These are phyloP conservation scores for Epiperipatus broadwayi DNA, from an alignment of 2,888 invertebrate species.

Conservation along the genomic window DNA sequence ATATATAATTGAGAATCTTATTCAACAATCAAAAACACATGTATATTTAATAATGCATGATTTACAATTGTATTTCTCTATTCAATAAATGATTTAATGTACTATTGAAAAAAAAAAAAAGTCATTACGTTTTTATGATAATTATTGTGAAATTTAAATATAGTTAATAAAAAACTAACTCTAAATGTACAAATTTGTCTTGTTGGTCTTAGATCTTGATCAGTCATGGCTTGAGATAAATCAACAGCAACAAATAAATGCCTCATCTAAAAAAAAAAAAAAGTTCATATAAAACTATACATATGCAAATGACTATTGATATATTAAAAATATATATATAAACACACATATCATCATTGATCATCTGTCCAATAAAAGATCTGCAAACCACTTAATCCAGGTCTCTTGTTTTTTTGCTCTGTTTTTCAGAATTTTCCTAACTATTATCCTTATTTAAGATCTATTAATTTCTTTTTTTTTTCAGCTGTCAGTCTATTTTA, in stretches of 20 bases:
- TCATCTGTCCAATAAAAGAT: too few relatives aligned
- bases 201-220: conserved; percentile 85
- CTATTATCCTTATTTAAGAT: too few relatives aligned
- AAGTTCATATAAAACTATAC: not conserved
- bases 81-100: conserved; percentile 6
- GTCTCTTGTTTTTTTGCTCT: too few relatives aligned
- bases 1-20: too few relatives aligned
- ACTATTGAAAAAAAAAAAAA: conserved; percentile 5
- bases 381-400: too few relatives aligned
- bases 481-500: too few relatives aligned
- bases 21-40: too few relatives aligned
- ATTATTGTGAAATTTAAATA: not conserved
- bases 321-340: not conserved
- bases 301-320: not conserved
- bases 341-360: too few relatives aligned
- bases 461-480: too few relatives aligned
- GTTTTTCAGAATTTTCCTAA: too few relatives aligned
- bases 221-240: conserved; percentile 80
- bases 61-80: conserved; percentile 17
- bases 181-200: conserved; percentile 66
- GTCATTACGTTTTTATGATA: not conserved
- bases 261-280: conserved; percentile 48
- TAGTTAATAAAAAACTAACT: conserved; percentile 33
- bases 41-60: too few relatives aligned
- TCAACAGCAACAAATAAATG: conserved; percentile 80